These are phyloP conservation scores for Athalia rosae DNA, from an alignment of 2,888 invertebrate species.

Conservation along the genomic window DNA sequence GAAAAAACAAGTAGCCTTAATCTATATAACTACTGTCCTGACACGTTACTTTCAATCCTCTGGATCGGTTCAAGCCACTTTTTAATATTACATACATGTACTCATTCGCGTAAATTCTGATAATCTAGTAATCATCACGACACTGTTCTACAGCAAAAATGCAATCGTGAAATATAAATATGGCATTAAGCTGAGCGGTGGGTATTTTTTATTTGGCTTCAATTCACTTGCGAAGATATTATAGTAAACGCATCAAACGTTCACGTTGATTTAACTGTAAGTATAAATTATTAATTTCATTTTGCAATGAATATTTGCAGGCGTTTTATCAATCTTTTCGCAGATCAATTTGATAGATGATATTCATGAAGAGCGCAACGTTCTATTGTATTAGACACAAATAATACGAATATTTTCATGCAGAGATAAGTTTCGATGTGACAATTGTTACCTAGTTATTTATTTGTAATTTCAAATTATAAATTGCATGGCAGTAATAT, in stretches of 20 bases:
- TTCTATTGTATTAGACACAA: conserved; percentile 9
- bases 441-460: conserved; percentile 3
- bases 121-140: conserved; percentile 11
- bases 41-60: not conserved
- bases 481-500: not conserved
- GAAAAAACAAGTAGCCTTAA: conserved; percentile 26
- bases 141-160: not conserved
- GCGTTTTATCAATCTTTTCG: conserved; percentile 1
- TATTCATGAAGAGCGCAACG: not conserved
- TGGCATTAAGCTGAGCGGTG: conserved; percentile 33
- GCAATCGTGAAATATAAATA: not conserved
- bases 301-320: conserved; percentile 29
- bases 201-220: conserved; percentile 36
- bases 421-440: conserved; percentile 13
- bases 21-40: conserved; percentile 2
- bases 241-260: conserved; percentile 10
- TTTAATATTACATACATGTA: conserved; percentile 2
- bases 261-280: conserved; percentile 19
- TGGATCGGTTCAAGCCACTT: conserved; percentile 7
- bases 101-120: not conserved
- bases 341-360: not conserved
- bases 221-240: conserved; percentile 14
- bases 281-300: conserved; percentile 18
- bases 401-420: not conserved
- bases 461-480: not conserved